Evolutionary conservation across 2,888 invertebrate species (phyloP).

Genomic region (Drosophila eohydei): DNA sequence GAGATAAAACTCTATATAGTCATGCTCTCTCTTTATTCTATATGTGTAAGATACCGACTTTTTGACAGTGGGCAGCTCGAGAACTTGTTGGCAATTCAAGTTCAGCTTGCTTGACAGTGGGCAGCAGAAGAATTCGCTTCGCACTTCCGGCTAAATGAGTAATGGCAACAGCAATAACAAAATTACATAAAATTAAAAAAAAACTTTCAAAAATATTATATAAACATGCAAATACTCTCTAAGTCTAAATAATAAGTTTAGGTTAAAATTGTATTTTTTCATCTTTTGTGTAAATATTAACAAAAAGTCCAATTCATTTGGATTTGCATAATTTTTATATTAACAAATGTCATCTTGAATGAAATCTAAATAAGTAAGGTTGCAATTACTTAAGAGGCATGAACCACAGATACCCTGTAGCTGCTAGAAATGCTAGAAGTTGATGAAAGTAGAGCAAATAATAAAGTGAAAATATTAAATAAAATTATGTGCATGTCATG

Average conservation of each 20-base stretch:
- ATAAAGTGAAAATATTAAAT: background rate
- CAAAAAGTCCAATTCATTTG: constrained; percentile 21
- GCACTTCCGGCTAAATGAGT: constrained; percentile 41
- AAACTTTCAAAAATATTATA: constrained; percentile 25
- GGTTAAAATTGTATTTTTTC: constrained; percentile 6
- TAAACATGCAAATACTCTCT: constrained; percentile 14
- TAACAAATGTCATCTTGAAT: constrained; percentile 29
- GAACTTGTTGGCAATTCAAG: constrained; percentile 33
- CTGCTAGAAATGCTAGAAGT: background rate
- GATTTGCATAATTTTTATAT: constrained; percentile 56
- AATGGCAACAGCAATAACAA: background rate
- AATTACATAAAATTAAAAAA: background rate
- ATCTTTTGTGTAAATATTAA: constrained; percentile 4
- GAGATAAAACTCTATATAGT: constrained; percentile 24
- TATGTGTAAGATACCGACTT: background rate
- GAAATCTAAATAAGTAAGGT: constrained; percentile 11
- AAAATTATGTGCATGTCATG: background rate
- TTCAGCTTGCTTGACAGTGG: constrained; percentile 37
- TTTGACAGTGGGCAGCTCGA: constrained; percentile 33
- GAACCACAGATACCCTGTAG: constrained; percentile 11
- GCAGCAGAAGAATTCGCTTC: constrained; percentile 38
- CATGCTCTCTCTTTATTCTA: background rate
- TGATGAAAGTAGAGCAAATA: background rate
- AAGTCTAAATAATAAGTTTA: constrained; percentile 17
- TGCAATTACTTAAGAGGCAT: background rate